Percentiles rank a stretch among this genome's conserved stretches.
phyloP scores from a whole-genome alignment of 2,113 vertebrate species.

The Jacana jacana region DNA sequence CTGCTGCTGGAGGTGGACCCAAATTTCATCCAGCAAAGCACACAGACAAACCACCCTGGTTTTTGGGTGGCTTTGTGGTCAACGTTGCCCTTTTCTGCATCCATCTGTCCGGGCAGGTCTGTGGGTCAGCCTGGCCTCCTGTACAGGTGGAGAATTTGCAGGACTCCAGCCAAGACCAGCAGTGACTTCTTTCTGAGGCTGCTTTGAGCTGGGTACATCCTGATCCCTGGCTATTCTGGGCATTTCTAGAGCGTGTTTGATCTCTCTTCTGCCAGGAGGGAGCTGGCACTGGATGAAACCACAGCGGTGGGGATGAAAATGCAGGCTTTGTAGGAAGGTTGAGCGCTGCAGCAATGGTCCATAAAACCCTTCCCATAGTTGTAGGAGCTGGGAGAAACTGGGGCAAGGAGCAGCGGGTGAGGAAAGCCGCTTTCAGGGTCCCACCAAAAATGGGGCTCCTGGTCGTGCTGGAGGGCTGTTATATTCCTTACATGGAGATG shows the following conservation, averaged over 20 bases:
- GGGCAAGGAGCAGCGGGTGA: not conserved
- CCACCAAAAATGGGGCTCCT: not conserved
- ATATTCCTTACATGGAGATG: not conserved
- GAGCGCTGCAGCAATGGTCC: no score
- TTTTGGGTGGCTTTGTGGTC: not conserved
- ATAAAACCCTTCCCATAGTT: not conserved
- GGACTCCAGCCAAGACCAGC: not conserved
- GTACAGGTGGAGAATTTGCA: not conserved
- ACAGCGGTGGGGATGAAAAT: rapidly evolving
- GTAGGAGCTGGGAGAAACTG: not conserved
- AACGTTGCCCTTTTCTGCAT: not conserved
- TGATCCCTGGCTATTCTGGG: not conserved
- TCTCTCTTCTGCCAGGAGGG: not conserved
- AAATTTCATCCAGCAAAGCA: rapidly evolving
- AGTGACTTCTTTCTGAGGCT: not conserved
- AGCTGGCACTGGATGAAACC: not conserved
- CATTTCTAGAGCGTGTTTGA: not conserved
- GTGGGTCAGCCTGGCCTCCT: rapidly evolving
- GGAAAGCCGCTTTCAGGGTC: rapidly evolving
- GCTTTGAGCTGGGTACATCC: not conserved
- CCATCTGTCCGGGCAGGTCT: not conserved
- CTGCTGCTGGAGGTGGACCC: not conserved
- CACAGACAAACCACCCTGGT: rapidly evolving
- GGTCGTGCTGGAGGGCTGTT: not conserved
- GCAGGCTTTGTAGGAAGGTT: not conserved